These are phyloP conservation scores for Blastobasis adustella DNA, from an alignment of 2,888 invertebrate genomes.

Conservation along the genomic window DNA sequence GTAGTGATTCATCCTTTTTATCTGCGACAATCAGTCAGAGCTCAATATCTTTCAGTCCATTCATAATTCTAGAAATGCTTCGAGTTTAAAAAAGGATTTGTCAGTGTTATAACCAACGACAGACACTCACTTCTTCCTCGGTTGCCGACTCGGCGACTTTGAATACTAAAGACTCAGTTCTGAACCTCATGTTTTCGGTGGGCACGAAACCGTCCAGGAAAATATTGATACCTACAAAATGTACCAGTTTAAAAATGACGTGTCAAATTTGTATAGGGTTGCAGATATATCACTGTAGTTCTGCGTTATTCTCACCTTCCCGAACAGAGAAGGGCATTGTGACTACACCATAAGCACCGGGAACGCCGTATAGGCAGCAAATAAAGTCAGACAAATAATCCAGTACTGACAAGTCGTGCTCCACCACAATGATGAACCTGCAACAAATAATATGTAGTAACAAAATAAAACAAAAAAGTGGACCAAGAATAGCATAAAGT, in stretches of 20 bases:
- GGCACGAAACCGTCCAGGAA: conserved; percentile 99
- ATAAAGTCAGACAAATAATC: conserved; percentile 99
- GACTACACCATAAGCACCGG: conserved; percentile 99
- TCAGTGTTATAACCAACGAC: not conserved
- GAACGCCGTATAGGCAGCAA: conserved; percentile 98
- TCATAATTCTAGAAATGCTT: no score
- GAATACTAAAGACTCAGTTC: conserved; percentile 96
- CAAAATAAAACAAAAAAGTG: no score
- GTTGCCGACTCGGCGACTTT: conserved; percentile 98
- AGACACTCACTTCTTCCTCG: conserved; percentile 86
- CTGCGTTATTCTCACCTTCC: conserved; percentile 81
- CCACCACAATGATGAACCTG: conserved; percentile 98
- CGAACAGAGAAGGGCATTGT: conserved; percentile 99
- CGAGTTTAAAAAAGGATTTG: not conserved
- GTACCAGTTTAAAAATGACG: not conserved
- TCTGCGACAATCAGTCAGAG: conserved; percentile 27
- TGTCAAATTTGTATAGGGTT: not conserved
- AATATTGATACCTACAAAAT: conserved; percentile 90
- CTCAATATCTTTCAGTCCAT: not conserved
- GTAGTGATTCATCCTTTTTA: conserved; percentile 97
- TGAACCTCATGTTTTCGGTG: conserved; percentile 98
- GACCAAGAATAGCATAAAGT: no score
- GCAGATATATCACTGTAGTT: not conserved
- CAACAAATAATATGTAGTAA: conserved; percentile 15
- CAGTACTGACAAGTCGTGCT: conserved; percentile 98